These are phyloP conservation scores for Stigmatopora argus DNA, from an alignment of 2,113 vertebrate species.

Conservation along the genomic window DNA sequence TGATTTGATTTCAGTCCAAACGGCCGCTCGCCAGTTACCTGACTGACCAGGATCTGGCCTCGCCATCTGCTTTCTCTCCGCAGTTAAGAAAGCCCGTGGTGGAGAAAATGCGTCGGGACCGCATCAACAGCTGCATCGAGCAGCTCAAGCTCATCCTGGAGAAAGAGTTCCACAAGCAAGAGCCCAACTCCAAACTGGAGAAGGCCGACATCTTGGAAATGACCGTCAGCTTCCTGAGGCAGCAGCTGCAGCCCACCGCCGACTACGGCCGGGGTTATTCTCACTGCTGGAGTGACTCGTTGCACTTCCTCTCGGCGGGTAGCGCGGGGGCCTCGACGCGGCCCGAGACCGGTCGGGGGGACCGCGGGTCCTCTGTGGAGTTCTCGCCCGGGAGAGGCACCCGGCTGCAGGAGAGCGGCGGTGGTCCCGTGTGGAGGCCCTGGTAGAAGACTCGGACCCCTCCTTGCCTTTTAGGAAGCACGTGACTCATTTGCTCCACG, in stretches of 20 bases:
- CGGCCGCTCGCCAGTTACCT: no score
- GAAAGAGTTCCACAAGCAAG: constrained; percentile 78
- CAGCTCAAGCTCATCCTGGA: constrained; percentile 77
- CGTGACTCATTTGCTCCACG: constrained; percentile 53
- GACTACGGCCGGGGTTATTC: constrained; percentile 73
- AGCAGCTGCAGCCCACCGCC: constrained; percentile 64
- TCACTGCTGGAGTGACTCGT: constrained; percentile 73
- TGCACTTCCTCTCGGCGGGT: constrained; percentile 72
- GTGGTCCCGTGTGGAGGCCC: constrained; percentile 77
- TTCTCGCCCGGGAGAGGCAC: constrained; percentile 30
- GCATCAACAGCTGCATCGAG: constrained; percentile 78
- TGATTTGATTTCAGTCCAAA: no score
- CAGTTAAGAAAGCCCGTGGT: constrained; percentile 82
- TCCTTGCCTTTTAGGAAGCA: constrained; percentile 64
- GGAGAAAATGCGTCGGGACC: constrained; percentile 84
- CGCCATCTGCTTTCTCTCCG: neutral
- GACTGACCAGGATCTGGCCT: neutral
- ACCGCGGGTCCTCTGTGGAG: constrained; percentile 31
- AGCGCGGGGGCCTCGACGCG: constrained; percentile 49
- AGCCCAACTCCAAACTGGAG: constrained; percentile 82
- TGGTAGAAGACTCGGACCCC: constrained; percentile 70
- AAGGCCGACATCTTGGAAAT: constrained; percentile 83
- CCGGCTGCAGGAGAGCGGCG: constrained; percentile 54
- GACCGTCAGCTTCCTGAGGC: constrained; percentile 80
- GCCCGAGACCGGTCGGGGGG: constrained; percentile 35